Conservation (phyloP, 2,888 invertebrate species). For the Gryllus longicercus region DNA sequence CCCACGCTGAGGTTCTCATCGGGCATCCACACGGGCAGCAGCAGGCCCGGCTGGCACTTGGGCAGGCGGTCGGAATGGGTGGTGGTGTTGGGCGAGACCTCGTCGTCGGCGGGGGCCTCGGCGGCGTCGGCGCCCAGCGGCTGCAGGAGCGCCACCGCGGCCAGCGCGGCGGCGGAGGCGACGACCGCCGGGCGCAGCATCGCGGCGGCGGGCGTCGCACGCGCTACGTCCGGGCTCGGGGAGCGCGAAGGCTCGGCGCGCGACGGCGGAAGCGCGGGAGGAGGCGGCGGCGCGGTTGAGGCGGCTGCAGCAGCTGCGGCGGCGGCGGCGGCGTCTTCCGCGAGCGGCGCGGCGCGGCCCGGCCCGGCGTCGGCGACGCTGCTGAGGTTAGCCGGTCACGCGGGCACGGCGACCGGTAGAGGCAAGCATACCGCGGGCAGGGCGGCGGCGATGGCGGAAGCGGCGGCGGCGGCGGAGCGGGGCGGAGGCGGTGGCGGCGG, state of each 20-base stretch:
- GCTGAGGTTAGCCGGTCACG: neutral
- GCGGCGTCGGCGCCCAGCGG: neutral
- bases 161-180: constrained; percentile 19
- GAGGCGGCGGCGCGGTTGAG: neutral
- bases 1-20: constrained; percentile 67
- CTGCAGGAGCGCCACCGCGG: constrained; percentile 19
- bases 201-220: neutral
- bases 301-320: neutral
- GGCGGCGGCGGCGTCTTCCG: neutral
- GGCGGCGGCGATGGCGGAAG: neutral
- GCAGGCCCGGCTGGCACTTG: constrained; percentile 75
- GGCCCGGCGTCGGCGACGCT: neutral
- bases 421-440: neutral
- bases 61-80: constrained; percentile 3
- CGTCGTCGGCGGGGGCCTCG: neutral
- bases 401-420: neutral
- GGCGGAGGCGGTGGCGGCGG: neutral
- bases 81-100: neutral
- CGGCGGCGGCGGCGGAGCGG: neutral
- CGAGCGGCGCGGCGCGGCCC: neutral
- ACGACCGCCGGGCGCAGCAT: neutral
- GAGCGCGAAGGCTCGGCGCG: neutral
- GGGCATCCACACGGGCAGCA: constrained; percentile 89
- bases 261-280: neutral
- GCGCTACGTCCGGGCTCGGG: neutral